Conservation (phyloP, 2,888 invertebrate species). For the Ischnura elegans region DNA sequence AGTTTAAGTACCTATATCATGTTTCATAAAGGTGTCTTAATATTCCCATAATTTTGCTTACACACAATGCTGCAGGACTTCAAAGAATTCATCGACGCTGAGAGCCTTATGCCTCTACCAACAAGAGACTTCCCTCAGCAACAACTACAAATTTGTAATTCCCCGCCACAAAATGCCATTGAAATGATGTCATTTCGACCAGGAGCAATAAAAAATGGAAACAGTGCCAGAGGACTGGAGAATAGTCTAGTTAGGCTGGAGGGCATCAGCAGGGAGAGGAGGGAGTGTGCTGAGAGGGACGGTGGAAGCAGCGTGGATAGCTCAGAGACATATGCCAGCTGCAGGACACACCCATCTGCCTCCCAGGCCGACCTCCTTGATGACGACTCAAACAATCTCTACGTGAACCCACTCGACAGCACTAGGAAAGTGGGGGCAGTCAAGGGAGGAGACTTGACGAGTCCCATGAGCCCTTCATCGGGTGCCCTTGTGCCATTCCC, state of each 20-base stretch:
- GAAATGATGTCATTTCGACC: constrained; percentile 66
- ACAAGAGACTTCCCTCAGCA: constrained; percentile 87
- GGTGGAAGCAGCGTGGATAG: constrained; percentile 81
- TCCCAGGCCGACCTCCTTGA: constrained; percentile 83
- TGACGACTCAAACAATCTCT: constrained; percentile 71
- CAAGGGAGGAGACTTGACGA: constrained; percentile 42
- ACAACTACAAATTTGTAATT: constrained; percentile 69
- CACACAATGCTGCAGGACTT: constrained; percentile 83
- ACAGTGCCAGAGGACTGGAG: constrained; percentile 34
- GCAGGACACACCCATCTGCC: constrained; percentile 96
- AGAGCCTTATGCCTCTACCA: constrained; percentile 91
- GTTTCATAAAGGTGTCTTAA: constrained; percentile 41
- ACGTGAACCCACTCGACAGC: constrained; percentile 71
- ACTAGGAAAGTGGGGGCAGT: constrained; percentile 46
- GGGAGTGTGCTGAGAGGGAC: constrained; percentile 46
- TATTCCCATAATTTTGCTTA: constrained; percentile 61
- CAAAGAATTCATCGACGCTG: constrained; percentile 94
- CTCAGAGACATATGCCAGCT: constrained; percentile 97
- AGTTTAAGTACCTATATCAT: neutral
- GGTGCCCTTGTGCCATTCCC: constrained; percentile 78
- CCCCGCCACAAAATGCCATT: constrained; percentile 59
- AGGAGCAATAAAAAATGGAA: constrained; percentile 53
- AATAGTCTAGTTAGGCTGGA: neutral
- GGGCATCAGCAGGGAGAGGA: constrained; percentile 34
- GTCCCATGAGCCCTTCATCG: constrained; percentile 68